Conservation (phyloP, 1,140 invertebrate genomes). For the Metaphire vulgaris region DNA sequence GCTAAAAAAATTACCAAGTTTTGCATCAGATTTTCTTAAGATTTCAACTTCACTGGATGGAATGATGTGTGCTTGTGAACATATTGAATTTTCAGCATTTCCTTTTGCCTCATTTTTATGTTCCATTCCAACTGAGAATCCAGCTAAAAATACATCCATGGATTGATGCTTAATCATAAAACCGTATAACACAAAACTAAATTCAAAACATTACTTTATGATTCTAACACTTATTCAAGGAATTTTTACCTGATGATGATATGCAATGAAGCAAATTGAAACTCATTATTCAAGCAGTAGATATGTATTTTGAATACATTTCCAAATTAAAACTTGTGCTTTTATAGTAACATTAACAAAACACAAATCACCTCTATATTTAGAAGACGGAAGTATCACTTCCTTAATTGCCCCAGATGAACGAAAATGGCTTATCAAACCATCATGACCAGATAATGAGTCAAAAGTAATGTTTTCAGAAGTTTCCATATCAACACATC, state of each 20-base stretch:
- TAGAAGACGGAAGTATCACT: no score
- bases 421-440: no score
- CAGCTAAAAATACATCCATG: not conserved
- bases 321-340: not conserved
- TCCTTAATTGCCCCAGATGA: no score
- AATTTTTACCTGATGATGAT: not conserved
- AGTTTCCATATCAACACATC: no score
- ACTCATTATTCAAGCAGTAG: no score
- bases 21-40: not conserved
- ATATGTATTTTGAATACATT: not conserved
- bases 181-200: no score
- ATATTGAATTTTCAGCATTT: not conserved
- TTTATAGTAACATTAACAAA: not conserved
- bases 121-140: not conserved
- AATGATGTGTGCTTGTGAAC: slow-evolving; percentile 1
- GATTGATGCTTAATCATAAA: no score
- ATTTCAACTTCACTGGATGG: not conserved
- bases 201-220: no score
- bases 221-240: no score
- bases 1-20: not conserved
- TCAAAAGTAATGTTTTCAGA: no score
- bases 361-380: no score
- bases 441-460: no score
- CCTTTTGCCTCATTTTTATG: not conserved
- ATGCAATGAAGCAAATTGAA: not conserved